Base-by-base conservation (phyloP, 2,113 vertebrate species). In the Atherinomorus stipes region DNA sequence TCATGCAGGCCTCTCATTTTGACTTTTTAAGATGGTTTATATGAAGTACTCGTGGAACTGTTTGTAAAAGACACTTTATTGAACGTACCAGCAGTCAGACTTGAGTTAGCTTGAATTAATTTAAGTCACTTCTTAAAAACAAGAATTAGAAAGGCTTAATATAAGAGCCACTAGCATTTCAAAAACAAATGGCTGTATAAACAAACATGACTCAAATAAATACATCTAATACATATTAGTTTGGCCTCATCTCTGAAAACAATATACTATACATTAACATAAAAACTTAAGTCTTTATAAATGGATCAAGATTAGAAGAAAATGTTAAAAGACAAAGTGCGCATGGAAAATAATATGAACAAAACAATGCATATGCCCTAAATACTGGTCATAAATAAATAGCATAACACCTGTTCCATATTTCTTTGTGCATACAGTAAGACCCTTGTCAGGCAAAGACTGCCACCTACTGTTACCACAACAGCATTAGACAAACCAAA, bases 51-150 rank as follows among this genome's bases (percentile, higher is more conserved):
- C 9, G 34, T 54, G 15, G 47, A 12, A 19, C 11, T 45, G 7
- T 47, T 85, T 81, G 71, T 84, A 91, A 89, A 89, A 91, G 85
- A 90, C 77, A 84, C 76, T 89, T 93, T 90, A 91, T 83, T 91
- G 78, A 89, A 85, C 51, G 74, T 90, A 89, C 89, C 82, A 85
- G 81, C 78, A 86, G 69, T 85, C 71, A 84, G 73, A 90, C 86
- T 78, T 74, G 34, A 72, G 77, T 86, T 87, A 90, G 85, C 86
- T 85, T 86, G 15, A 87, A 81, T 86, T 86, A 81, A 85, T 78
- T 85, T 81, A 86, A 73, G 66, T 91, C 81, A 90, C 75, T 83
- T 90, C 42, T 84, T 88, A 79, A 84, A 92, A 90, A 88, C 70
- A 87, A 80, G 50, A 85, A 74, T 84, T 86, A 84, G 28, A 90